Percentiles rank a stretch among this genome's conserved stretches.
Conservation (phyloP, 2,113 vertebrate genomes). For the Takifugu bimaculatus region DNA sequence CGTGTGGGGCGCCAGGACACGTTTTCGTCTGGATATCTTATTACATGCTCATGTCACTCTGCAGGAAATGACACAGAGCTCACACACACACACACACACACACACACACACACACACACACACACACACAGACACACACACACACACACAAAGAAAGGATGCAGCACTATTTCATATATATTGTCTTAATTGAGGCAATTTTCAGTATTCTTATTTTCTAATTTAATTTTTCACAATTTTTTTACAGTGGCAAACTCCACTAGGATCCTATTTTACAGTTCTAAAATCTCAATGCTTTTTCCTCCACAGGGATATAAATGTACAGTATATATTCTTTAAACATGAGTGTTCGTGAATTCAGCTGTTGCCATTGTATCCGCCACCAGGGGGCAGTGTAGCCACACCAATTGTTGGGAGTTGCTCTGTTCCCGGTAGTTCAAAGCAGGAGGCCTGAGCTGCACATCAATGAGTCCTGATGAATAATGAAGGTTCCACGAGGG, state of each 20-base stretch:
- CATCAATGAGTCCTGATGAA: slow-evolving; percentile 60
- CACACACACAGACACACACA: slow-evolving; percentile 43
- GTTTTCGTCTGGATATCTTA: slow-evolving; percentile 49
- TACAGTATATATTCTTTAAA: neutral
- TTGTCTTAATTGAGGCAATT: no score
- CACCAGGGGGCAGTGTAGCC: slow-evolving; percentile 65
- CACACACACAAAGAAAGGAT: slow-evolving; percentile 13
- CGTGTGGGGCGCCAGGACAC: slow-evolving; percentile 45
- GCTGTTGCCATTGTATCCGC: slow-evolving; percentile 11
- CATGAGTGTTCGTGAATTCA: neutral
- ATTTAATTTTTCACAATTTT: neutral
- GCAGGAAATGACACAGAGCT: slow-evolving; percentile 46
- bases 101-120: slow-evolving; percentile 34
- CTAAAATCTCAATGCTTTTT: no score
- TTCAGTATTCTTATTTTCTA: no score
- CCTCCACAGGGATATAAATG: no score
- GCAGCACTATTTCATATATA: neutral
- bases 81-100: slow-evolving; percentile 32
- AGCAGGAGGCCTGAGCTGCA: slow-evolving; percentile 38
- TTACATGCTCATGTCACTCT: slow-evolving; percentile 62
- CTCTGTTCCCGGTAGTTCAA: slow-evolving; percentile 38
- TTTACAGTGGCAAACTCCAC: neutral
- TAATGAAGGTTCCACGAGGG: slow-evolving; percentile 52
- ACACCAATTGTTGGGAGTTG: slow-evolving; percentile 37
- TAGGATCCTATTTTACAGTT: neutral